Evolutionary conservation across 2,888 invertebrate species (phyloP), one percentile per base, ranked within the genome.

Genomic region (Aleiodes testaceus): DNA sequence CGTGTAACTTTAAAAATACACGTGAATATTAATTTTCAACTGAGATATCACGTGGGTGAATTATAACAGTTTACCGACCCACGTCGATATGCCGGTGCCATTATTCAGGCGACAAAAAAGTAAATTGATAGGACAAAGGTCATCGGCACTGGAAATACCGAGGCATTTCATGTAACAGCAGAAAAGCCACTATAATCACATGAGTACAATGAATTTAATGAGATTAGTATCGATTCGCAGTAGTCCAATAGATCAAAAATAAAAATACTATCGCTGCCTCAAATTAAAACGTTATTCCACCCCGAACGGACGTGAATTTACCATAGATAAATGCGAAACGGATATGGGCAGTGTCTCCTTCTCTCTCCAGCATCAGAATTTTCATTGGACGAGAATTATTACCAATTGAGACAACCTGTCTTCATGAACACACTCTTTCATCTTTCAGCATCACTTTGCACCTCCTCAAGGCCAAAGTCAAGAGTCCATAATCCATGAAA

Each of bases 41-140:
- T 30, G 61, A 69, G 66, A 66, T 65, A 52, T 70, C 71, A 79
- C 75, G 81, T 80, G 76, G 80, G 79, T 77, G 79, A 82, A 81
- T 78, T 80, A 78, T 80, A 82, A 79, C 80, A 82, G 82, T 80
- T 81, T 77, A 74, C 72, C 79, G 66, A 73, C 81, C 81, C 78
- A 82, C 81, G 78, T 77, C 45, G 36, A 50, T 75, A 77, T 75
- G 75, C 76, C 77, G 76, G 76, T 76, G 76, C 79, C 76, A 79
- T 80, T 80, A 80, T 73, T 81, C 81, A 80, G 78, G 77, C 70
- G 49, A 22, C 66, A 72, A 75, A 50, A n/a, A 49, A 50, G n/a
- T 20, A 59, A 42, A 63, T 20, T 18, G 81, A 79, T 79, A 79
- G 78, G 75, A 72, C 74, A 75, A 76, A 75, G 79, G 79, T 80